Evolutionary conservation across 1,140 invertebrate species (phyloP).

Genomic region (Xylocopa sonorina): DNA sequence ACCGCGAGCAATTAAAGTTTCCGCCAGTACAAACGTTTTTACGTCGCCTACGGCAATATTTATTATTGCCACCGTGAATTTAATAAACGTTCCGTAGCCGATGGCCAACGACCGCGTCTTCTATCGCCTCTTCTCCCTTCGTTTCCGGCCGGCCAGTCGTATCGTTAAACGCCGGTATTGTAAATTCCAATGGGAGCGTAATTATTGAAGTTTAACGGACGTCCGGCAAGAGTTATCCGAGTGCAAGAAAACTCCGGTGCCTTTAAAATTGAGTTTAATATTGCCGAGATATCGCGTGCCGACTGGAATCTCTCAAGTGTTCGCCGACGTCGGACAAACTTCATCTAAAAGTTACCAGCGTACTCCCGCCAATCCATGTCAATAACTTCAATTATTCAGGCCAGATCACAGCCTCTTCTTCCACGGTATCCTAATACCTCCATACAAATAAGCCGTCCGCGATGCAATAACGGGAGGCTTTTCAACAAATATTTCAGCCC

Average conservation of each 20-base stretch:
- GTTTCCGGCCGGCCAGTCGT: background rate
- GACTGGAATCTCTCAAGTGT: conserved; percentile 51
- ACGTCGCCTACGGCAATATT: conserved; percentile 6
- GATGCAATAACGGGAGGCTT: background rate
- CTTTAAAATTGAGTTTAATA: conserved; percentile 65
- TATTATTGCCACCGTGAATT: conserved; percentile 14
- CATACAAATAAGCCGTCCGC: background rate
- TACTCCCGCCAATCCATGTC: conserved; percentile 32
- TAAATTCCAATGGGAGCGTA: conserved; percentile 49
- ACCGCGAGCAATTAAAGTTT: conserved; percentile 30
- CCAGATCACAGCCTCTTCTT: background rate
- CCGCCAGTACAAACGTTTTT: background rate
- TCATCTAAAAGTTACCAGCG: conserved; percentile 55
- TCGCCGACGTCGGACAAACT: conserved; percentile 55
- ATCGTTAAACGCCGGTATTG: conserved; percentile 28
- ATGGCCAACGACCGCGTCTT: background rate
- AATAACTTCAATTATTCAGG: conserved; percentile 48
- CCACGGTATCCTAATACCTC: conserved; percentile 12
- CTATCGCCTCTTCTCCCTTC: background rate
- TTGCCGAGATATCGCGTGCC: conserved; percentile 53
- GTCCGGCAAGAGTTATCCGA: conserved; percentile 48
- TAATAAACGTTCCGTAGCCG: conserved; percentile 22
- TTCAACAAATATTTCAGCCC: background rate
- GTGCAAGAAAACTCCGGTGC: conserved; percentile 55
- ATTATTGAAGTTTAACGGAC: conserved; percentile 64